phyloP scores from a whole-genome alignment of 2,113 vertebrate genomes.

The Drymodes brunneopygia region DNA sequence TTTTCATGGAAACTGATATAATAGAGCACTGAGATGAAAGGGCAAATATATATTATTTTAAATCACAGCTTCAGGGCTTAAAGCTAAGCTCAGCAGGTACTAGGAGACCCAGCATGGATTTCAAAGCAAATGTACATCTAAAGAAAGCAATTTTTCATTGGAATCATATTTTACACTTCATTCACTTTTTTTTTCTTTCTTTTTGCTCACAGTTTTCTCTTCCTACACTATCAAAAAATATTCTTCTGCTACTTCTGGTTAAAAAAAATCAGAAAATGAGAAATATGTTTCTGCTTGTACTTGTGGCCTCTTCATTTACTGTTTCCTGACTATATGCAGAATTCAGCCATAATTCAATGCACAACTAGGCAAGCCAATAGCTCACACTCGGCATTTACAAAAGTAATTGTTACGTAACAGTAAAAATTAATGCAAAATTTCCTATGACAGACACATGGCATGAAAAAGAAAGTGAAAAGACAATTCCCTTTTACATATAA shows the following conservation, averaged over 20 bases:
- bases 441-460: not conserved
- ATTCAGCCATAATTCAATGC: not conserved
- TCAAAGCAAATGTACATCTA: slow-evolving; percentile 48
- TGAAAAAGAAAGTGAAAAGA: not conserved
- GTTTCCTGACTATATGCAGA: not conserved
- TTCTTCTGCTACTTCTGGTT: not conserved
- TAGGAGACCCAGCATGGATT: slow-evolving; percentile 45
- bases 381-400: not conserved
- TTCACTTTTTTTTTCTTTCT: not conserved
- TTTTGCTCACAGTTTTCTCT: not conserved
- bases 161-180: not conserved
- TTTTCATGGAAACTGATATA: slow-evolving; percentile 54
- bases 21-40: slow-evolving; percentile 54
- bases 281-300: not conserved
- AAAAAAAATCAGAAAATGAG: not conserved
- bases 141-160: slow-evolving; percentile 48
- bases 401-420: not conserved
- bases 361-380: not conserved
- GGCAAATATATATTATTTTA: slow-evolving; percentile 58
- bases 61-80: slow-evolving; percentile 37
- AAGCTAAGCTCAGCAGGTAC: slow-evolving; percentile 38
- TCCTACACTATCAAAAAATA: not conserved
- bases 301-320: not conserved
- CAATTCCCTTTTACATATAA: not conserved
- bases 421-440: not conserved